Base-by-base conservation (phyloP, 2,888 invertebrate species). In the Balanococcus diminutus region DNA sequence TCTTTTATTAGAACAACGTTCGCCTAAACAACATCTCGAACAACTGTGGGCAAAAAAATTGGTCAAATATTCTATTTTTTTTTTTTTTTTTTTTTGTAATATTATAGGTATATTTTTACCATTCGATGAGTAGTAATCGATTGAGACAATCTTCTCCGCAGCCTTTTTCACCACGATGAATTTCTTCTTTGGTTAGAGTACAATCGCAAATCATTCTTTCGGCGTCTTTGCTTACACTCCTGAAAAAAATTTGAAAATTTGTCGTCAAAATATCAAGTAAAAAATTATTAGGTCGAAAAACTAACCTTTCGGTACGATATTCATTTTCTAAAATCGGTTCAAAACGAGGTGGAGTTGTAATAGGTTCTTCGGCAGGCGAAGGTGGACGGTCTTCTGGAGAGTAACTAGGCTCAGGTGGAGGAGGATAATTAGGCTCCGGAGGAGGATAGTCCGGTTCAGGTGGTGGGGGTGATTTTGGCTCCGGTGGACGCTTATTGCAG, bases 61-160 rank as follows among this genome's bases (percentile, higher is more conserved):
- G 75, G 14, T 56, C 8, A 42, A 11, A 42, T 56, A 22, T 56
- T 0, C 22, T 2, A 56, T 56, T 19, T 22, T 56, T 42, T 81
- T 19, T 28, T 72, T 25, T 25, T n/a, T n/a, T n/a, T n/a, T n/a
- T n/a, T n/a, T n/a, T n/a, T n/a, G n/a, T 8, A n/a, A 39, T 0
- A 8, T 36, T 16, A 3, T 31, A 1, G 16, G 1, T 6, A 56
- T n/a, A 1, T 86, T 88, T 90, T 91, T 91, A 96, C 96, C 97
- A 99, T 93, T 99, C 99, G 89, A 99, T 98, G 95, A 98, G 96
- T n/a, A 99, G 93, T 89, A 98, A 92, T 89, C 98, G 93, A 91
- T 99, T 99, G 46, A 99, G 92, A 90, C 99, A 99, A 90, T 98
- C 97, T 89, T 97, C 97, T 0, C 97, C 98, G 90, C 99, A 99